phyloP scores from a whole-genome alignment of 2,888 invertebrate genomes.

The Agonum fuliginosum region DNA sequence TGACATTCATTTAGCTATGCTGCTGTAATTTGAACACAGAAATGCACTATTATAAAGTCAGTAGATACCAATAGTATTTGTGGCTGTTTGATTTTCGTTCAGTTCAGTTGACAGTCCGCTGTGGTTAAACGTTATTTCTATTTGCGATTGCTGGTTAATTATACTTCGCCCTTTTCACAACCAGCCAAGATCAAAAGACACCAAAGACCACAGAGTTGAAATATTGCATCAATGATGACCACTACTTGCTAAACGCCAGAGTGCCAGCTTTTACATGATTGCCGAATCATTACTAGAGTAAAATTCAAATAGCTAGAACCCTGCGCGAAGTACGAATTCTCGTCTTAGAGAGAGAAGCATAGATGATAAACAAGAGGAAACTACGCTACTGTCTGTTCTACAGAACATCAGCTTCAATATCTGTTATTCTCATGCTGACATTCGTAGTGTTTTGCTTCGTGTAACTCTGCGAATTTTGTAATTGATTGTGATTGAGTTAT shows the following conservation, averaged over 20 bases:
- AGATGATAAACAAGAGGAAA: too few relatives aligned
- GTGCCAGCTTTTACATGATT: neutral
- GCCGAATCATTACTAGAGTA: too few relatives aligned
- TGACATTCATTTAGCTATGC: constrained; percentile 16
- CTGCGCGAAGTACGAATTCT: too few relatives aligned
- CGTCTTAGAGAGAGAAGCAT: too few relatives aligned
- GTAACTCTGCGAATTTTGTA: too few relatives aligned
- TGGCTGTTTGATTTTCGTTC: neutral
- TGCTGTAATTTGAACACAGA: constrained; percentile 30
- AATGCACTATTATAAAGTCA: constrained; percentile 31
- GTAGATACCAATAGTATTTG: neutral
- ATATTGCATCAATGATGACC: neutral
- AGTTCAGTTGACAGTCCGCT: neutral
- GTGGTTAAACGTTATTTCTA: neutral
- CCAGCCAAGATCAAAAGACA: neutral
- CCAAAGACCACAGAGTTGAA: neutral
- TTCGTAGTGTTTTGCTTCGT: too few relatives aligned
- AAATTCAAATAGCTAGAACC: too few relatives aligned
- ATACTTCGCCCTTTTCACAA: constrained; percentile 8
- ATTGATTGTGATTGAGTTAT: too few relatives aligned
- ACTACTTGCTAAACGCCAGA: neutral
- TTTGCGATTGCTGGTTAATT: constrained; percentile 8
- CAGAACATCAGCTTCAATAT: too few relatives aligned
- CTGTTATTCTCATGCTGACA: too few relatives aligned
- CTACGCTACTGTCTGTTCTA: too few relatives aligned